A percentile compares a stretch with the other conserved stretches of the same genome.
Evolutionary conservation across 2,113 vertebrate species (phyloP).

Genomic region (Cyprinus carpio): DNA sequence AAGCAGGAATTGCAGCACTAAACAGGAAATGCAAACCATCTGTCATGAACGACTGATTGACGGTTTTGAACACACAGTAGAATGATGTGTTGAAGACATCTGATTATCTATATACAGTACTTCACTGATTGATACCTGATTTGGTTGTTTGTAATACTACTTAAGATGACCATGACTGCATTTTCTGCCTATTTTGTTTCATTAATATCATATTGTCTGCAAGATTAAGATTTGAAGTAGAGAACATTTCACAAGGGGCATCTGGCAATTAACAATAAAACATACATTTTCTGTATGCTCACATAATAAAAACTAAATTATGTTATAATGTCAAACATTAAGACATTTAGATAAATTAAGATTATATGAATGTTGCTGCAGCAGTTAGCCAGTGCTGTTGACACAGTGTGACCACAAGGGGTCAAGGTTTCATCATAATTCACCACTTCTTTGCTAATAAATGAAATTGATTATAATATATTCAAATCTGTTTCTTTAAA

Average conservation of each 20-base stretch:
- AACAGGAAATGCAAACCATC: conserved; percentile 5
- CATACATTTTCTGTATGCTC: not conserved
- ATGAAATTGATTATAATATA: not conserved
- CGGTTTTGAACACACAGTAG: not conserved
- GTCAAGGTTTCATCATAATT: not conserved
- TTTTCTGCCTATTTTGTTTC: not conserved
- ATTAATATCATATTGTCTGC: not conserved
- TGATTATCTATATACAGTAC: too few relatives aligned
- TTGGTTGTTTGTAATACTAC: not conserved
- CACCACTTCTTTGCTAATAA: not conserved
- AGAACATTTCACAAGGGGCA: too few relatives aligned
- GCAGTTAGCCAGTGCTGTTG: not conserved
- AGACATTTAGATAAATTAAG: not conserved
- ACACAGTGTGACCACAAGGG: not conserved
- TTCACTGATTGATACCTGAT: not conserved
- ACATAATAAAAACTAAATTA: not conserved
- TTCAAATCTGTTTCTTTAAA: not conserved
- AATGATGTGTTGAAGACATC: not conserved
- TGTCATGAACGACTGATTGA: not conserved
- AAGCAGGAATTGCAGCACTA: not conserved
- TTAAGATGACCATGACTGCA: not conserved
- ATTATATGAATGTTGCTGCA: not conserved
- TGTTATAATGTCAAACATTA: not conserved
- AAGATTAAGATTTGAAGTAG: not conserved
- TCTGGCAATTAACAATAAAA: not conserved